Evolutionary conservation across 2,113 vertebrate species (phyloP).

Genomic region (Gnathonemus echidnorhynchus): DNA sequence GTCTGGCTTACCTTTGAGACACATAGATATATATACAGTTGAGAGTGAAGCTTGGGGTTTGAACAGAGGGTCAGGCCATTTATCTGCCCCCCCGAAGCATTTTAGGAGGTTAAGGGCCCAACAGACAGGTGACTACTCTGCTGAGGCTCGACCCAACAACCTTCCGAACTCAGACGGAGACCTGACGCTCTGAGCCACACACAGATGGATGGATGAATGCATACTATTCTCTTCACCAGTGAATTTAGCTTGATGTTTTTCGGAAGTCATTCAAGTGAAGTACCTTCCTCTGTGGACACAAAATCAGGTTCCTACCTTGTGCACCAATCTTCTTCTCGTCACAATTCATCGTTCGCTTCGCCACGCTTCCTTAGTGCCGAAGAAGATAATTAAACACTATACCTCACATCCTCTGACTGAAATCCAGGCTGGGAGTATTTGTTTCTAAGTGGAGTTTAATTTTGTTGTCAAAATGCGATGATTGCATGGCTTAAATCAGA

Average conservation of each 20-base stretch:
- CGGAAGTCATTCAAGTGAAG: not conserved
- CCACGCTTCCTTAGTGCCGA: not conserved
- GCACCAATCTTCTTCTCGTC: not conserved
- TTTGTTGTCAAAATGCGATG: not conserved
- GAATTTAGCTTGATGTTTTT: not conserved
- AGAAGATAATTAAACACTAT: not conserved
- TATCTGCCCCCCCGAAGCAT: not conserved
- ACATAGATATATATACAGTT: not conserved
- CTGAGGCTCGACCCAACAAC: not conserved
- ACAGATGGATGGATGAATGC: not conserved
- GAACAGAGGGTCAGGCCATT: not conserved
- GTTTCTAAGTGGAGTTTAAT: constrained; percentile 18
- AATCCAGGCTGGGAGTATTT: not conserved
- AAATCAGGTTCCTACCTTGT: not conserved
- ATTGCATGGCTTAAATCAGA: constrained; percentile 13
- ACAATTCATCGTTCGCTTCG: not conserved
- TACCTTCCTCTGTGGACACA: not conserved
- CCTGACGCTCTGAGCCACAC: not conserved
- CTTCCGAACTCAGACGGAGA: not conserved
- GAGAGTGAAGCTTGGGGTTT: not conserved
- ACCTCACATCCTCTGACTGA: not conserved
- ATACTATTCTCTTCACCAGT: not conserved
- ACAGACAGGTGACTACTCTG: not conserved
- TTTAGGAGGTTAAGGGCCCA: not conserved
- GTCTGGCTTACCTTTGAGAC: not conserved